Evolutionary conservation across 2,113 vertebrate genomes (phyloP), one percentile per base, ranked within the genome.

Genomic region (Corydoras sp.): DNA sequence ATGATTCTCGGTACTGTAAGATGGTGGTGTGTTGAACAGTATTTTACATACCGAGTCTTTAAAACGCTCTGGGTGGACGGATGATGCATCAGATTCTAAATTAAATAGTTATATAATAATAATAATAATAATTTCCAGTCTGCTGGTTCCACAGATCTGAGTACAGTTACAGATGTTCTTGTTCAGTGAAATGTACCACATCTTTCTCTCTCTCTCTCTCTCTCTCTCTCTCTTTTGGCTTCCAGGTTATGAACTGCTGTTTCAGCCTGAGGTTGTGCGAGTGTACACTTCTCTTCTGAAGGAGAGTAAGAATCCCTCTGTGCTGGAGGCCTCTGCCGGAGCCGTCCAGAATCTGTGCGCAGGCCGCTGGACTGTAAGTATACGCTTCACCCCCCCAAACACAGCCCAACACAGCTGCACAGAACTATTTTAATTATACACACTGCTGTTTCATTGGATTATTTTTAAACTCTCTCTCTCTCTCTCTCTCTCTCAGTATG

Each of bases 201-300:
- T 24, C 18, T 24, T 2, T 24, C 18, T 24, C 2, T 24, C 18
- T 24, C 18, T 24, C 18, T 43, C 7, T 43, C 18, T 24, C 18
- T 24, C 18, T 24, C 2, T 24, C 18, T 24, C 18, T 24, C 18
- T 43, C 7, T 43, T 43, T 43, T 2, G 35, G 29, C 59, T 53
- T 78, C 10, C 71, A 99, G 97, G 97, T 72, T 97, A 93, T 0
- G 96, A 99, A 81, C 90, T 98, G 54, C 86, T 99, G 67, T 98
- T 90, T 83, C 97, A 99, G 83, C 95, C 95, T 0, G 95, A 99
- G 75, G 92, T 98, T 71, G 92, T 98, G 63, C 92, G 94, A 59
- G 88, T 96, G 78, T 99, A 98, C 81, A 93, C 92, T 62, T 97
- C 94, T 2, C 90, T 98, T 18, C 85, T 98, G 2, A 96, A 92